Percentiles rank a stretch among this genome's conserved stretches.
These are phyloP conservation scores for Rhincodon typus DNA, from an alignment of 2,797 vertebrate species.

Conservation along the genomic window DNA sequence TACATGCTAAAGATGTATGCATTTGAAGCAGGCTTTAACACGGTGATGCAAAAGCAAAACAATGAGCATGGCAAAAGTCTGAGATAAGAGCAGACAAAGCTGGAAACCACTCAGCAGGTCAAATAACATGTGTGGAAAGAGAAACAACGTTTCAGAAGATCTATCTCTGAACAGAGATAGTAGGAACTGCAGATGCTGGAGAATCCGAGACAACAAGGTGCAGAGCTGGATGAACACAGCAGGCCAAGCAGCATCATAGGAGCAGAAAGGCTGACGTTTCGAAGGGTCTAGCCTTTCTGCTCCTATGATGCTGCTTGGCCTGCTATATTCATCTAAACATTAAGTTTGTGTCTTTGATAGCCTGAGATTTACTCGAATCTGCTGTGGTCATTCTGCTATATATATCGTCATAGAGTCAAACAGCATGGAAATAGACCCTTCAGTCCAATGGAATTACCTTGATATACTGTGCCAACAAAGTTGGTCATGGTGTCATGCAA, in stretches of 20 bases:
- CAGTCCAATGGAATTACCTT: not conserved
- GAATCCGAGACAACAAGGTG: too few relatives aligned
- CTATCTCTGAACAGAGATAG: too few relatives aligned
- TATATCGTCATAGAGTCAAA: not conserved
- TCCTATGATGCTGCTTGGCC: too few relatives aligned
- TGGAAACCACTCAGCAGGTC: not conserved
- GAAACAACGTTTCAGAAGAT: not conserved
- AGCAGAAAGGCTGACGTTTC: too few relatives aligned
- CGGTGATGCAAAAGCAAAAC: not conserved
- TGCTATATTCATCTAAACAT: not conserved
- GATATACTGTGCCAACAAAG: too few relatives aligned
- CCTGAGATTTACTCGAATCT: not conserved
- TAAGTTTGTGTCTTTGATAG: not conserved
- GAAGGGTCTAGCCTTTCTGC: too few relatives aligned
- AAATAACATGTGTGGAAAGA: not conserved
- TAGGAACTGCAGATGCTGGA: too few relatives aligned
- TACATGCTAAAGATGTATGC: not conserved
- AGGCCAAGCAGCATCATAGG: too few relatives aligned
- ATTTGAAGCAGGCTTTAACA: not conserved
- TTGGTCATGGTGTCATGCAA: not conserved
- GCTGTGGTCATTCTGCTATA: not conserved
- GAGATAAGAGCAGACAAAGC: not conserved
- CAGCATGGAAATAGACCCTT: too few relatives aligned
- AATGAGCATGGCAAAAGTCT: not conserved
- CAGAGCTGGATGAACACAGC: too few relatives aligned